Conservation (phyloP, 2,113 vertebrate genomes). For the Gopherus evgoodei region DNA sequence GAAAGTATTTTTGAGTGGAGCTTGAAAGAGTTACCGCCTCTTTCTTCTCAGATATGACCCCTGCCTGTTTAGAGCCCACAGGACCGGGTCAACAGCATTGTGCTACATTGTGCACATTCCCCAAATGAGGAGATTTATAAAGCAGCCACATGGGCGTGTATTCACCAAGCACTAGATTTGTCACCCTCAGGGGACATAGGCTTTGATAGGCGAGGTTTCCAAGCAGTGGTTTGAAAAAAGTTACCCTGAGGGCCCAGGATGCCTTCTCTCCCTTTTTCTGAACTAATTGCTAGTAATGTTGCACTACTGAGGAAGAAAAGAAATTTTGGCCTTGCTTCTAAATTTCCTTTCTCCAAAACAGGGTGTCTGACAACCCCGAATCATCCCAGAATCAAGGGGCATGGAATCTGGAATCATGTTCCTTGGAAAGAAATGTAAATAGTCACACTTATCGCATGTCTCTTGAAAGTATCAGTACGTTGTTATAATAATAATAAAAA, state of each 20-base stretch:
- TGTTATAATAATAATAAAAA: not conserved
- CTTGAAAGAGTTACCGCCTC: not conserved
- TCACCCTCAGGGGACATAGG: conserved; percentile 23
- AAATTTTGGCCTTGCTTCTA: not conserved
- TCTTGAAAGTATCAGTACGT: not conserved
- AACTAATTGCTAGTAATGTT: conserved; percentile 29
- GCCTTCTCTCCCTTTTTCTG: conserved; percentile 20
- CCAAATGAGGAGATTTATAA: conserved; percentile 20
- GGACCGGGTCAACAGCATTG: not conserved
- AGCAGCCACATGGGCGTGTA: not conserved
- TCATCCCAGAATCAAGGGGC: not conserved
- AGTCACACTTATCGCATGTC: not conserved
- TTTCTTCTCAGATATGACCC: not conserved
- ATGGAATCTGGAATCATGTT: conserved; percentile 7
- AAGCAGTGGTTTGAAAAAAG: not conserved
- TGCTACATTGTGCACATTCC: not conserved
- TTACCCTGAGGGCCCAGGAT: not conserved
- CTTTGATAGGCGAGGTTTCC: conserved; percentile 48
- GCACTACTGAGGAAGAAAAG: not conserved
- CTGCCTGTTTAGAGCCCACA: not conserved
- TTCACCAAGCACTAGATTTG: not conserved
- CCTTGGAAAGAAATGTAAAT: conserved; percentile 19
- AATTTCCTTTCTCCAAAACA: conserved; percentile 27
- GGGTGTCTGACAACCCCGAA: not conserved
- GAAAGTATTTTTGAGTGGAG: not conserved